Evolutionary conservation across 2,888 invertebrate genomes (phyloP).

Genomic region (Perizoma flavofasciatum): DNA sequence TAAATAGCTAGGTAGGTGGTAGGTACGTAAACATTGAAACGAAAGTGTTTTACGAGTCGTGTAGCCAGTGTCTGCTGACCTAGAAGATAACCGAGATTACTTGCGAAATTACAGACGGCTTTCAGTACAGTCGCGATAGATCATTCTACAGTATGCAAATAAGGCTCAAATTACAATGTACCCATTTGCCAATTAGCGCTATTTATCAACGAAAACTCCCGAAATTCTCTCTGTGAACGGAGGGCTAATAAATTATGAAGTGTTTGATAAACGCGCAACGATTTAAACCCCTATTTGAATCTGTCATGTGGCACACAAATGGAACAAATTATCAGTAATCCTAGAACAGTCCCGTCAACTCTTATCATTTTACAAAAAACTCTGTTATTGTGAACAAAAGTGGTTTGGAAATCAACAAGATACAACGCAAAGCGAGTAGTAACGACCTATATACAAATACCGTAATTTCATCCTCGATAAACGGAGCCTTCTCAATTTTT

Average conservation of each 20-base stretch:
- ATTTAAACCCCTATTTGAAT: conserved; percentile 31
- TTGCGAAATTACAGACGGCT: conserved; percentile 11
- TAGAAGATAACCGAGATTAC: conserved; percentile 20
- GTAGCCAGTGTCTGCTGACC: conserved; percentile 20
- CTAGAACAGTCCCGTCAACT: conserved; percentile 44
- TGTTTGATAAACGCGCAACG: conserved; percentile 28
- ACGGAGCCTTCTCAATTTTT: conserved; percentile 38
- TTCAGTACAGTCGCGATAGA: conserved; percentile 8
- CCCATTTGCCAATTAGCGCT: conserved; percentile 28
- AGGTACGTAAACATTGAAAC: conserved; percentile 18
- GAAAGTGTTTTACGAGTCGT: conserved; percentile 23
- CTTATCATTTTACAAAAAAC: conserved; percentile 60
- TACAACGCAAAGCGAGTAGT: conserved; percentile 68
- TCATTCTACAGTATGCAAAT: conserved; percentile 7
- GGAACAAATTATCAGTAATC: conserved; percentile 43
- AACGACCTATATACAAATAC: conserved; percentile 66
- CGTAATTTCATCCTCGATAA: conserved; percentile 50
- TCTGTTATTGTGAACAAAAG: conserved; percentile 63
- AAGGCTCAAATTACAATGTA: conserved; percentile 23
- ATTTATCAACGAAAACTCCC: conserved; percentile 29
- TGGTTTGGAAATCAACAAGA: conserved; percentile 75
- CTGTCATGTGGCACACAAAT: conserved; percentile 40
- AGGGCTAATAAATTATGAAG: conserved; percentile 36
- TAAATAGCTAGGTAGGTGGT: no score
- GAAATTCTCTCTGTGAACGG: conserved; percentile 37